These are phyloP conservation scores for Chelonus insularis DNA, from an alignment of 1,140 invertebrate species.

Conservation along the genomic window DNA sequence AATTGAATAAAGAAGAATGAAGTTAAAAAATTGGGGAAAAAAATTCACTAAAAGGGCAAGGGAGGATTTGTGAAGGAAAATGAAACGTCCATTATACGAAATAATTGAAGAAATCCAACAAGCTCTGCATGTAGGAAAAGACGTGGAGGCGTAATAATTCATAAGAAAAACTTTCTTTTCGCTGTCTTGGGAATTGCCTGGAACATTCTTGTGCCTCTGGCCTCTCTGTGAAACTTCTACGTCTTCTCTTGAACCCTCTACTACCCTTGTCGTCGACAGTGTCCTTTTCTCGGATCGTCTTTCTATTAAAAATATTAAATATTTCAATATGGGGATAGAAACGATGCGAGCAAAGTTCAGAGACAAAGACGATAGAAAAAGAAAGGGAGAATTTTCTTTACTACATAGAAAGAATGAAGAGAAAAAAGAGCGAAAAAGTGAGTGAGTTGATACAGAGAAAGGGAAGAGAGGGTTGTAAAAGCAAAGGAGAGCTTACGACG, in stretches of 20 bases:
- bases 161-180: constrained; percentile 22
- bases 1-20: neutral
- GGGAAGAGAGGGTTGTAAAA: neutral
- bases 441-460: neutral
- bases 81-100: constrained; percentile 19
- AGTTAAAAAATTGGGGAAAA: neutral
- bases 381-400: no score
- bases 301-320: constrained; percentile 43
- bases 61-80: constrained; percentile 13
- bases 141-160: constrained; percentile 14
- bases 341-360: constrained; percentile 3
- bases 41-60: neutral
- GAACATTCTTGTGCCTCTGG: constrained; percentile 1
- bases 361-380: neutral
- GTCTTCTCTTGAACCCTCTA: neutral
- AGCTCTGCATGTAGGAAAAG: neutral
- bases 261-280: neutral
- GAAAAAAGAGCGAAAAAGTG: neutral
- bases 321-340: constrained; percentile 36
- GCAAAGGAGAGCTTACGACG: constrained; percentile 35
- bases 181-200: constrained; percentile 11
- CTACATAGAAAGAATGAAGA: neutral
- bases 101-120: constrained; percentile 19
- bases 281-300: constrained; percentile 30
- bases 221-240: constrained; percentile 2